Conservation (phyloP, 2,888 invertebrate species). For the Mythimna albipuncta region DNA sequence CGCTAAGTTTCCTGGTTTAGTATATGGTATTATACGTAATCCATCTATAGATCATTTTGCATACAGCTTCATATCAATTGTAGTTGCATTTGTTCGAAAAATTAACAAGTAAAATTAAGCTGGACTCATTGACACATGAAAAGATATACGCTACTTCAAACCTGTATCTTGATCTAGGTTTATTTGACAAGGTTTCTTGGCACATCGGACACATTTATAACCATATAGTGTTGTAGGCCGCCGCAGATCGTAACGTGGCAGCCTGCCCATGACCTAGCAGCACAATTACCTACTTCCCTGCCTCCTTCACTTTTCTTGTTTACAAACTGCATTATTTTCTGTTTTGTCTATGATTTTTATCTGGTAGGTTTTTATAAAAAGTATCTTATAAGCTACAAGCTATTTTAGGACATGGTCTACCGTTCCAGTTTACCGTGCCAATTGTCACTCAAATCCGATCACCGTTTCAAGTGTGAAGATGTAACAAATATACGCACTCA, state of each 20-base stretch:
- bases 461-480: too few relatives aligned
- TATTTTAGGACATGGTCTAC: too few relatives aligned
- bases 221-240: slow-evolving; percentile 37
- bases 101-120: not conserved
- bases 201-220: slow-evolving; percentile 39
- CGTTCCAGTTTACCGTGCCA: too few relatives aligned
- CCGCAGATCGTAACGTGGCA: slow-evolving; percentile 25
- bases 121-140: not conserved
- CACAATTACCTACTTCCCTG: slow-evolving; percentile 39
- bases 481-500: too few relatives aligned
- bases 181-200: slow-evolving; percentile 43
- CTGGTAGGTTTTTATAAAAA: too few relatives aligned
- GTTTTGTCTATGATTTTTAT: not conserved
- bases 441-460: too few relatives aligned
- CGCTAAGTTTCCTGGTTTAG: too few relatives aligned
- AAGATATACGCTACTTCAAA: slow-evolving; percentile 2
- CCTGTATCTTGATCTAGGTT: slow-evolving; percentile 23
- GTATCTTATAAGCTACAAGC: too few relatives aligned
- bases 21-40: too few relatives aligned
- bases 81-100: not conserved
- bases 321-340: slow-evolving; percentile 15
- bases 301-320: slow-evolving; percentile 32
- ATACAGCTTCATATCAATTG: too few relatives aligned
- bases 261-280: slow-evolving; percentile 55
- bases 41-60: too few relatives aligned